Evolutionary conservation across 35 echinoderm and acorn worm genomes (phyloP).

Genomic region (Apostichopus parvimensis): DNA sequence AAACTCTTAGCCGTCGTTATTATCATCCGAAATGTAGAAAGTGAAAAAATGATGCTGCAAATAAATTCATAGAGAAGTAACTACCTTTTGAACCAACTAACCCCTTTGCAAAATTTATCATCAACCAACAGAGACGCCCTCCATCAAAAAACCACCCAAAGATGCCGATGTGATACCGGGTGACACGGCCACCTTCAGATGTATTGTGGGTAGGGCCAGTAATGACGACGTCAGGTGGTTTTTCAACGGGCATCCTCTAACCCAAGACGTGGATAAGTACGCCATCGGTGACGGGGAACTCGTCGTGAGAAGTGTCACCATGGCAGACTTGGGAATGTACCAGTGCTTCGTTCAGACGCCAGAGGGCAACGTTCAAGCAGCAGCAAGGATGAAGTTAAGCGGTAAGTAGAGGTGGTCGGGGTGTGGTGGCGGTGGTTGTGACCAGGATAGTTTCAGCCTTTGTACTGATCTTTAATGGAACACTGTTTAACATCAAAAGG

Average conservation of each 20-base stretch:
- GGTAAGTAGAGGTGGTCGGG: slow-evolving; percentile 53
- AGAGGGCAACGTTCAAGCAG: slow-evolving; percentile 65
- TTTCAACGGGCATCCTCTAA: slow-evolving; percentile 63
- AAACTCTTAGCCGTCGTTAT: no score
- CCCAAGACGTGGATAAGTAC: slow-evolving; percentile 61
- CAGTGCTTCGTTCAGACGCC: slow-evolving; percentile 78
- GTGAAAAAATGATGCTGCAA: no score
- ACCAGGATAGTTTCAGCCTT: no score
- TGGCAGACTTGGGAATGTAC: slow-evolving; percentile 82
- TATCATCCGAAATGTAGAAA: no score
- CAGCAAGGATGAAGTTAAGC: slow-evolving; percentile 72
- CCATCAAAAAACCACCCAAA: slow-evolving; percentile 68
- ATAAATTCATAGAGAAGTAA: background rate
- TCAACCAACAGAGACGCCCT: slow-evolving; percentile 60
- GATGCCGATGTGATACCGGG: slow-evolving; percentile 55
- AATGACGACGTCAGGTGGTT: slow-evolving; percentile 72
- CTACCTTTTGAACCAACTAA: background rate
- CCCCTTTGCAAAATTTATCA: background rate
- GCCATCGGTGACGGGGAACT: slow-evolving; percentile 49
- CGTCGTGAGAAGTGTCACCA: slow-evolving; percentile 56
- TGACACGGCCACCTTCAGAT: slow-evolving; percentile 68
- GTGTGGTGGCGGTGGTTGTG: background rate
- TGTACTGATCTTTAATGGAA: no score
- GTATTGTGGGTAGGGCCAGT: slow-evolving; percentile 57
- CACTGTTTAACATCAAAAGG: no score